Evolutionary conservation across 2,797 vertebrate species (phyloP).

Genomic region (Tamandua tetradactyla): DNA sequence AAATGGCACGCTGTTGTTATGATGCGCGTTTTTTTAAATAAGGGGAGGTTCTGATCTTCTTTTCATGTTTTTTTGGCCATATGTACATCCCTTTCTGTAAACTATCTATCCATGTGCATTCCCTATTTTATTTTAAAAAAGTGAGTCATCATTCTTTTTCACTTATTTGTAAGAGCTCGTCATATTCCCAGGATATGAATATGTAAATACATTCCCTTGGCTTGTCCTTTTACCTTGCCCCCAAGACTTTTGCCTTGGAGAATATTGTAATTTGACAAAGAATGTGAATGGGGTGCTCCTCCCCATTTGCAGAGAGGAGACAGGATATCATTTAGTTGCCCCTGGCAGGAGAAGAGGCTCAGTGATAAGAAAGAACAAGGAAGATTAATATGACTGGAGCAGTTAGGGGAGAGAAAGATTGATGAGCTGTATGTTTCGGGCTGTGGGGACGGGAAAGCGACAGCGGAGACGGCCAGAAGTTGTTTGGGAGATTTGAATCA

Average conservation of each 20-base stretch:
- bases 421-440: constrained; percentile 67
- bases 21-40: neutral
- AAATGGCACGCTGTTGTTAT: neutral
- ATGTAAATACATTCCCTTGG: constrained; percentile 33
- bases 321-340: constrained; percentile 8
- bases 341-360: constrained; percentile 68
- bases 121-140: constrained; percentile 3
- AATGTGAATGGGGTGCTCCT: constrained; percentile 4
- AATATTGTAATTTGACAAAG: constrained; percentile 68
- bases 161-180: constrained; percentile 53
- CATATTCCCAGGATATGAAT: neutral
- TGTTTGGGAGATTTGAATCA: neutral
- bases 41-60: neutral
- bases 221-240: constrained; percentile 41
- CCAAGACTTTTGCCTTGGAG: neutral
- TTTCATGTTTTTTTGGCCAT: constrained; percentile 24
- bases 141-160: constrained; percentile 37
- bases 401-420: constrained; percentile 72
- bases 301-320: constrained; percentile 1
- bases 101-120: neutral
- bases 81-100: neutral
- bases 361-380: constrained; percentile 64
- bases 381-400: constrained; percentile 78
- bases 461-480: neutral
- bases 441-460: neutral